Evolutionary conservation across 2,888 invertebrate genomes (phyloP).

Genomic region (Mongoloraphidia duomilia): DNA sequence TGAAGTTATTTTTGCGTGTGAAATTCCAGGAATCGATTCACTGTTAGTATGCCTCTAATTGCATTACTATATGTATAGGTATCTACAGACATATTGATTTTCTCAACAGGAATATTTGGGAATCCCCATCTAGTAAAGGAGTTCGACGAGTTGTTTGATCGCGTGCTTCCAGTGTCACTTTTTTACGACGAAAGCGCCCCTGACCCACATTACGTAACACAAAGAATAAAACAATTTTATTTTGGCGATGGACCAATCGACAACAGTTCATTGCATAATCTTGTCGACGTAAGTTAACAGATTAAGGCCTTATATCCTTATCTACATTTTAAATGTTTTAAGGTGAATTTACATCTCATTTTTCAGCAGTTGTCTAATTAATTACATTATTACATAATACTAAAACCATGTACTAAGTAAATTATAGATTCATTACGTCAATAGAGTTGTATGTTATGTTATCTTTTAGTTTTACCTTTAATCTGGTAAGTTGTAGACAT

Average conservation of each 20-base stretch:
- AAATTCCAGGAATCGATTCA: too few species aligned
- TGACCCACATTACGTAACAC: constrained; percentile 26
- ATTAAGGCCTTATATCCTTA: neutral
- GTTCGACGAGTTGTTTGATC: constrained; percentile 29
- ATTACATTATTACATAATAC: too few species aligned
- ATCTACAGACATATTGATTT: neutral
- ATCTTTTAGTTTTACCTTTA: too few species aligned
- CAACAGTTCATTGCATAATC: constrained; percentile 31
- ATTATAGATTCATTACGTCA: too few species aligned
- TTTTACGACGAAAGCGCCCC: constrained; percentile 29
- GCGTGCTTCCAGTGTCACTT: constrained; percentile 29
- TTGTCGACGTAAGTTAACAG: constrained; percentile 39
- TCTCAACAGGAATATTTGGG: constrained; percentile 20
- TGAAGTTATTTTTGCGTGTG: too few species aligned
- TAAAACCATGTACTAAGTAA: too few species aligned
- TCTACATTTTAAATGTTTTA: constrained; percentile 3
- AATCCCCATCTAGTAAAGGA: constrained; percentile 25
- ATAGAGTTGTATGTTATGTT: too few species aligned
- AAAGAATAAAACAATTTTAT: constrained; percentile 39
- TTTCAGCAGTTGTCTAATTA: too few species aligned
- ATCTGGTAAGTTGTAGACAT: too few species aligned
- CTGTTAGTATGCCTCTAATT: too few species aligned
- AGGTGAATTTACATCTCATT: neutral
- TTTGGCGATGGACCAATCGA: constrained; percentile 34
- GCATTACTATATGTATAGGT: too few species aligned